These are phyloP conservation scores for Carabus problematicus DNA, from an alignment of 2,888 invertebrate species.

Conservation along the genomic window DNA sequence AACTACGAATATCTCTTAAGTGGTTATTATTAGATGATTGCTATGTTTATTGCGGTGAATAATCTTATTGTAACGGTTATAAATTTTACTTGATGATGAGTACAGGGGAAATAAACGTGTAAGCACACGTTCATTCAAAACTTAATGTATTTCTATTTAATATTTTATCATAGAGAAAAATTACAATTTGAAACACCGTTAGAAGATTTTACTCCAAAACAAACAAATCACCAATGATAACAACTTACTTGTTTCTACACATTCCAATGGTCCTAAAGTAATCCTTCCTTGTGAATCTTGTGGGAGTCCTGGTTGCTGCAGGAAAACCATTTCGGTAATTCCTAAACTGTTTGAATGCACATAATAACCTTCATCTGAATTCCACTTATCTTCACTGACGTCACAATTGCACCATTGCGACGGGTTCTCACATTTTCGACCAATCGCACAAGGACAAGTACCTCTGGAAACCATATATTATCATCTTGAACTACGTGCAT, in stretches of 20 bases:
- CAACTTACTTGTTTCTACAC: conserved; percentile 90
- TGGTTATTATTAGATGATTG: conserved; percentile 41
- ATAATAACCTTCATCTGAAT: conserved; percentile 87
- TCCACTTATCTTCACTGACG: conserved; percentile 85
- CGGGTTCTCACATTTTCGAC: conserved; percentile 81
- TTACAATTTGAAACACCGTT: no score
- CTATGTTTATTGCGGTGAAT: conserved; percentile 21
- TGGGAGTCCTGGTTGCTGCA: conserved; percentile 83
- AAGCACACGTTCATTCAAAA: not conserved
- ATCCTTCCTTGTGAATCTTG: conserved; percentile 86
- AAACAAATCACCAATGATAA: no score
- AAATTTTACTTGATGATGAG: conserved; percentile 38
- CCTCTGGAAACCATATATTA: conserved; percentile 62
- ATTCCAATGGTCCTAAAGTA: conserved; percentile 89
- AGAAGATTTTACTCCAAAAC: no score
- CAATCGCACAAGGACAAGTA: conserved; percentile 78
- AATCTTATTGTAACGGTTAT: conserved; percentile 40
- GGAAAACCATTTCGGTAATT: conserved; percentile 88
- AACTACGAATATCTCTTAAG: conserved; percentile 32
- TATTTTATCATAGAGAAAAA: no score
- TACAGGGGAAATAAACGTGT: conserved; percentile 12
- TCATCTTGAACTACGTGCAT: conserved; percentile 35
- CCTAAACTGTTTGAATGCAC: conserved; percentile 82
- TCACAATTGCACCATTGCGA: conserved; percentile 92
- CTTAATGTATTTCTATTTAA: no score